A percentile compares a stretch with the other conserved stretches of the same genome.
phyloP scores from a whole-genome alignment of 2,113 vertebrate genomes.

The Sylvietta virens region DNA sequence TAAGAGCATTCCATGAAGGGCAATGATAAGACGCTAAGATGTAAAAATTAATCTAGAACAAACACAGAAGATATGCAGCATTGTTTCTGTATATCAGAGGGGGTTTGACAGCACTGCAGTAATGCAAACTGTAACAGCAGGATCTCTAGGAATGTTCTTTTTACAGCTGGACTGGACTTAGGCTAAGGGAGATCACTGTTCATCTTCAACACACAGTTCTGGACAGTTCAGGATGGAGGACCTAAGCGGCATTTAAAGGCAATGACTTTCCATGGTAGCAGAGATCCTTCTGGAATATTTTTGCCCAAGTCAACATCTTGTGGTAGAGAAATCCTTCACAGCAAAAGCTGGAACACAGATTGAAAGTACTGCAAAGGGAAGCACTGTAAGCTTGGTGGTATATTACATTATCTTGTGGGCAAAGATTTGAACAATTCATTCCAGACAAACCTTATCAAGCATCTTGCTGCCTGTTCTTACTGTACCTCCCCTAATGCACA shows the following conservation, averaged over 20 bases:
- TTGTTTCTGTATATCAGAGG: neutral
- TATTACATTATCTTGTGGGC: neutral
- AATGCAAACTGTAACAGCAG: neutral
- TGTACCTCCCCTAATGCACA: constrained; percentile 11
- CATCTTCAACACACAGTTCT: neutral
- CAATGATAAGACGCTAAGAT: neutral
- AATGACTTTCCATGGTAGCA: neutral
- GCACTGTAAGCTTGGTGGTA: neutral
- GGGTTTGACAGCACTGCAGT: neutral
- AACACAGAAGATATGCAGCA: neutral
- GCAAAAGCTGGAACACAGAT: neutral
- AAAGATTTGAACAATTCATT: constrained; percentile 18
- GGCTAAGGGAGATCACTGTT: neutral
- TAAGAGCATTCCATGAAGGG: neutral
- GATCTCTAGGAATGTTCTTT: neutral
- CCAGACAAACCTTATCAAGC: neutral
- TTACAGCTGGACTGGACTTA: neutral
- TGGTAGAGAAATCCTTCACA: neutral
- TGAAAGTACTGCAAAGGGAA: neutral
- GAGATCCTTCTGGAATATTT: neutral
- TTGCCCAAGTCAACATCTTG: neutral
- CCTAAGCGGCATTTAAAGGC: neutral
- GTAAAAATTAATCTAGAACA: constrained; percentile 2
- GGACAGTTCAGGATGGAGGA: neutral
- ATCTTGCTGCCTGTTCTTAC: neutral